Conservation (phyloP, 2,797 vertebrate species). For the Fundulus diaphanus region DNA sequence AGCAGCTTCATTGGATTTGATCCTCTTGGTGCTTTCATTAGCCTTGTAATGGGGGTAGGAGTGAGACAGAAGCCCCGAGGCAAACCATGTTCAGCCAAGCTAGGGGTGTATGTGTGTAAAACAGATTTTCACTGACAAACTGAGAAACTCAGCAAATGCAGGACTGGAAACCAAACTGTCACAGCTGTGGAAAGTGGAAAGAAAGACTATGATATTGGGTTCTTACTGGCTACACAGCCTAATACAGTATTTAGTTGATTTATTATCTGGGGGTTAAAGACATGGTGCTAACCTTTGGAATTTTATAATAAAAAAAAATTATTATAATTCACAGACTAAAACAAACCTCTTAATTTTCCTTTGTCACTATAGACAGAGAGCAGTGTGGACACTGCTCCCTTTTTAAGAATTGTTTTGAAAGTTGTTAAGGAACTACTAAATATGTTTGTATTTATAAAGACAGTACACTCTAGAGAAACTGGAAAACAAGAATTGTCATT, state of each 20-base stretch:
- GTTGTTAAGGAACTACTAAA: background rate
- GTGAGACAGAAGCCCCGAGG: constrained; percentile 51
- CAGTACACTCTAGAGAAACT: background rate
- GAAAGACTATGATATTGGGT: background rate
- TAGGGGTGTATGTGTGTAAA: constrained; percentile 16
- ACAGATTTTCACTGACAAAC: constrained; percentile 8
- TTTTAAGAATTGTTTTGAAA: background rate
- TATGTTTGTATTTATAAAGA: background rate
- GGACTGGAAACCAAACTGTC: constrained; percentile 20
- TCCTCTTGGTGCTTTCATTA: constrained; percentile 64
- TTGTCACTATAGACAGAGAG: background rate
- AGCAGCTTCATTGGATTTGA: constrained; percentile 59
- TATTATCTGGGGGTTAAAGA: background rate
- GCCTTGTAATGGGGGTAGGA: constrained; percentile 50
- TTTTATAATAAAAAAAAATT: too few species aligned
- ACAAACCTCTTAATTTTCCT: background rate
- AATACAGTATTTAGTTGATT: background rate
- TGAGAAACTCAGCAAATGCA: constrained; percentile 3
- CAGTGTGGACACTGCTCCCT: background rate
- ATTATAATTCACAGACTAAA: background rate
- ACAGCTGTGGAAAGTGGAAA: constrained; percentile 10
- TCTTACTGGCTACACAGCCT: background rate
- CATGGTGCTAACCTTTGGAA: background rate
- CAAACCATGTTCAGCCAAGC: constrained; percentile 48
- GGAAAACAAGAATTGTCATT: background rate